Base-by-base conservation (phyloP, 64 coral and sea anemone species). In the Stichodactyla helianthus region DNA sequence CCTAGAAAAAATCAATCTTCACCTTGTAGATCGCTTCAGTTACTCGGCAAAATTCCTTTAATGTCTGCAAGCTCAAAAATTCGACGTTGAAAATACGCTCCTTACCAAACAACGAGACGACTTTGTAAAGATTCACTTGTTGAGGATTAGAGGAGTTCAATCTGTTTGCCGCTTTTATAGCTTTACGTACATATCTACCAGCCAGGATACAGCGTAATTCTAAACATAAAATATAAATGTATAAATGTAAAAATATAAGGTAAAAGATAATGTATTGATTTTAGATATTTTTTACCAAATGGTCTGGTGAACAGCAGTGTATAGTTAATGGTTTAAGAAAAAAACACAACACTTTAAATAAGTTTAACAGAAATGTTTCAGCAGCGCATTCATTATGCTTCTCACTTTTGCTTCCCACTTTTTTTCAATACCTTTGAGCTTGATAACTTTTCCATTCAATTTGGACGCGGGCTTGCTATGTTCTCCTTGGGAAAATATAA, bases 21-120 rank as follows among this genome's bases (percentile, higher is more conserved):
- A 85, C 61, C 23, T 51, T 82, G 77, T 68, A 89, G 7, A 89
- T 54, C 13, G 80, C 88, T 50, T 89, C 88, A 23, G 77, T 77
- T 60, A 84, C n/a, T 50, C 55, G 16, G 18, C 10, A 83, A 50
- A 89, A 89, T 5, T 52, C 16, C 25, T 84, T 54, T 35, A 85
- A 51, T 19, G 83, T 82, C 8, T 82, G 60, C 52, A 71, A 54
- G 68, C 77, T 55, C 4, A 59, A 28, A 51, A 89, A 89, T 57
- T 89, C 80, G 25, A 85, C 50, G 53, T 89, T 85, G 64, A 80
- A 71, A 6, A 60, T 52, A 20, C 65, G 80, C 12, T 53, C 58
- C 2, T 50, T 53, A 55, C 57, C 83, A 20, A 84, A 71, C 19
- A 89, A 54, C n/a, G 82, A 84, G 65, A 82, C 88, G n/a, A 84